Base-by-base conservation (phyloP, 2,797 vertebrate species). In the Chrosomus eos region DNA sequence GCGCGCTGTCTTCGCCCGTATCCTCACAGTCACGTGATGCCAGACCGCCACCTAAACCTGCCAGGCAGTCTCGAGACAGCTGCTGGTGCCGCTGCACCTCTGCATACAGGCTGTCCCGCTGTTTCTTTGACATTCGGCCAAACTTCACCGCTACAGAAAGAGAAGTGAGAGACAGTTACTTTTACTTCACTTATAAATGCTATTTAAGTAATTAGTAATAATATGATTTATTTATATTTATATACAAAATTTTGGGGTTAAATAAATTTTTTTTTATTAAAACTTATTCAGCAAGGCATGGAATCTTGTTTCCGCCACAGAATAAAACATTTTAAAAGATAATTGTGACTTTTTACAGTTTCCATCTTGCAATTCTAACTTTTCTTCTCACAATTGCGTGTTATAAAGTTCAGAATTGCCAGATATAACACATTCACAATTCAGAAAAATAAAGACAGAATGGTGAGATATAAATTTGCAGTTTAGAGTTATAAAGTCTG, bases 111-210 rank as follows among this genome's bases (percentile, higher is more conserved):
- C 96, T 97, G 93, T 98, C 97, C 0, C 97, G 94, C 92, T 98
- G 97, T 91, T 98, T 98, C 94, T 98, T 98, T 0, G 97, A 97
- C 97, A 98, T 98, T 51, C 97, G 97, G 36, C 97, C 97, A 0
- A 98, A 98, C 91, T 98, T 98, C 88, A 98, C 97, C 9, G 97
- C 97, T 98, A 92, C 16, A 72, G 64, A 77, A 7, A 71, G 10
- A 60, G 5, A 60, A 64, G 28, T 7, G 14, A 31, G 26, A 14
- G 28, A 64, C 28, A 8, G 14, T 64, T 64, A 31, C 6, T 31
- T 64, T 31, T 64, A 18, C 14, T 3, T 7, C 2, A 64, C 7
- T 0, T 64, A 64, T 7, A 0, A 23, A 23, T 23, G 23, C 53
- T 23, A 23, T 9, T 58, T n/a, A 58, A 45, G n/a, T 51, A 13